Conservation (phyloP, 2,113 vertebrate genomes). For the Aldabrachelys gigantea region DNA sequence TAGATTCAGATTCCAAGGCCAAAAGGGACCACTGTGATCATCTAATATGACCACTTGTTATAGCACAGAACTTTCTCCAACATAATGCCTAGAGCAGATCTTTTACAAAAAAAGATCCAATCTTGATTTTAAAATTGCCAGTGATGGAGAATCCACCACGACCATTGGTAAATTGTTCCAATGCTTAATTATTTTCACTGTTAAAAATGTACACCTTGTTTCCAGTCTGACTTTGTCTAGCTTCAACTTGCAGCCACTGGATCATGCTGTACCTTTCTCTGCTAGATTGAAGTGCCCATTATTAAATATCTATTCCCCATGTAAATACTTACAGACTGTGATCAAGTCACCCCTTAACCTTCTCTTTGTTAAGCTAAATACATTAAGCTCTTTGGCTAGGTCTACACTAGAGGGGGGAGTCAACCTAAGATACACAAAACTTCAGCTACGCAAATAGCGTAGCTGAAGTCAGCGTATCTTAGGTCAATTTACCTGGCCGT, state of each 20-base stretch:
- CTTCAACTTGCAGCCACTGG: not conserved
- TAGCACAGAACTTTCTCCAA: not conserved
- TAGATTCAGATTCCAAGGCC: not conserved
- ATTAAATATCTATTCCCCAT: not conserved
- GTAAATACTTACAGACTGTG: not conserved
- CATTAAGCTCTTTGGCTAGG: not conserved
- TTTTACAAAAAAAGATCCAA: too few relatives aligned
- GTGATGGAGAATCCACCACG: too few relatives aligned
- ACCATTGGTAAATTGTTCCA: not conserved
- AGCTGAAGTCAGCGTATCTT: too few relatives aligned
- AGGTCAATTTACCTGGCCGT: too few relatives aligned
- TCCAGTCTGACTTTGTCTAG: not conserved
- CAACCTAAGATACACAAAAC: too few relatives aligned
- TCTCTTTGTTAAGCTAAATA: not conserved
- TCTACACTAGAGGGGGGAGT: too few relatives aligned
- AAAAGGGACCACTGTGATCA: not conserved
- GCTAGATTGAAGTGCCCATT: not conserved
- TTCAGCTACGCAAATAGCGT: too few relatives aligned
- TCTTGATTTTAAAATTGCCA: too few relatives aligned
- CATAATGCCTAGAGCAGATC: not conserved
- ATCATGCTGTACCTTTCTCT: not conserved
- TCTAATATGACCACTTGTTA: not conserved
- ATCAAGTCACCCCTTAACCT: not conserved
- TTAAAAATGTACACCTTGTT: not conserved
- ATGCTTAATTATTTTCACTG: not conserved